Base-by-base conservation (phyloP, 1,140 invertebrate species). In the Coelopa frigida region DNA sequence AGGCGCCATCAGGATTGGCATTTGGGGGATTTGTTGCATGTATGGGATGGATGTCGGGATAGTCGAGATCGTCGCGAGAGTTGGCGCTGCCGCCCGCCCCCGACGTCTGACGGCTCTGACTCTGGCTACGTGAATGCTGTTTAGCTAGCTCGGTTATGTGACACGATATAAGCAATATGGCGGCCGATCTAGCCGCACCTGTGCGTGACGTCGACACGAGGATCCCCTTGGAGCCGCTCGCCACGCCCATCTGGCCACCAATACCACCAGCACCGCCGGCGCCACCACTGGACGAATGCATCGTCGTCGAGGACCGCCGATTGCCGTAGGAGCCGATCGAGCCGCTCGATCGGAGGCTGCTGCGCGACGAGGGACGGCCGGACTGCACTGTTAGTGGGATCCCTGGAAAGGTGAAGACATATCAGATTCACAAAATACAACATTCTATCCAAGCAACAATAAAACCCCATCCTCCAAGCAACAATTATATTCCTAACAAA, bases 81-180 rank as follows among this genome's bases (percentile, higher is more conserved):
- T 65, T 63, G 49, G 66, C 60, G 52, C 62, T 66, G 56, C 62
- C 62, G 27, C 62, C 62, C 47, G 62, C 62, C 47, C 62, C 62
- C 41, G 59, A 66, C 40, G 62, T 66, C 38, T 66, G 62, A 49
- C 60, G 63, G 55, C 60, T 63, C 49, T 61, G 57, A 48, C 56
- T 55, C 33, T 53, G 58, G 35, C 55, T 57, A 53, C 61, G 61
- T 29, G 56, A 54, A 46, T 59, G 57, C 50, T 67, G 61, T 63
- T 70, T 67, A 20, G 61, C 61, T 46, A 68, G 53, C 44, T 77
- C 75, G 71, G 76, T 74, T 60, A 84, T 78, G 74, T 85, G 84
- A 75, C 83, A 86, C 75, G 85, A 87, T 77, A 87, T 86, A 75
- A 89, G 83, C 83, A 88, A 85, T 81, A 89, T 87, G 82, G 85